These are phyloP conservation scores for Pithys albifrons DNA, from an alignment of 2,113 vertebrate species.

Conservation along the genomic window DNA sequence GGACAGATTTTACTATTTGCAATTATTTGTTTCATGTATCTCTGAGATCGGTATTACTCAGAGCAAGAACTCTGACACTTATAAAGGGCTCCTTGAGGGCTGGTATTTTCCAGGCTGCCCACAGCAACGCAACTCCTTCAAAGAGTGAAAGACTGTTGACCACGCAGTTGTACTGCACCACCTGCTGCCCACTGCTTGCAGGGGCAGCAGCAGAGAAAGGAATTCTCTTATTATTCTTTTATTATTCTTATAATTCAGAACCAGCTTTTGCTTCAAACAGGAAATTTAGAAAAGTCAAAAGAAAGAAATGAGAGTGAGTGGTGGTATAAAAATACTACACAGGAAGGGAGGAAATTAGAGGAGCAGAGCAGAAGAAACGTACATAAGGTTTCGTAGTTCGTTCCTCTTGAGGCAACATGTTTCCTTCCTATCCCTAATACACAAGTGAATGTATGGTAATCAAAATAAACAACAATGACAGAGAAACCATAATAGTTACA, in stretches of 20 bases:
- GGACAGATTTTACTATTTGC: neutral
- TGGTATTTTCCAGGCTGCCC: neutral
- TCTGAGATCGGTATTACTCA: neutral
- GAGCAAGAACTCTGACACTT: neutral
- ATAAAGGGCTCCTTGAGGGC: neutral
- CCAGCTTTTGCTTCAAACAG: accelerated
- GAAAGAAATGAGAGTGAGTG: neutral
- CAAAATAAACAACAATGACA: neutral
- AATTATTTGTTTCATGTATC: neutral
- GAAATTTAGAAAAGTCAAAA: neutral
- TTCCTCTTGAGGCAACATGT: neutral
- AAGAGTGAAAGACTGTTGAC: neutral
- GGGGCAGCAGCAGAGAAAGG: neutral
- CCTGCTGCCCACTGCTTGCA: neutral
- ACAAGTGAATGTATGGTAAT: neutral
- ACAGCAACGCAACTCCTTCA: neutral
- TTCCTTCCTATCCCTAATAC: neutral
- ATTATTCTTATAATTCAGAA: neutral
- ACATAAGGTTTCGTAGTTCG: accelerated
- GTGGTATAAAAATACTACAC: neutral
- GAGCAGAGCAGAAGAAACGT: neutral
- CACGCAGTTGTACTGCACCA: neutral
- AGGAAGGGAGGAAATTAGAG: neutral
- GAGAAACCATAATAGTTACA: neutral
- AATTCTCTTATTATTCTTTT: neutral